These are phyloP conservation scores for Hycleus phaleratus DNA, from an alignment of 1,140 invertebrate species.

Conservation along the genomic window DNA sequence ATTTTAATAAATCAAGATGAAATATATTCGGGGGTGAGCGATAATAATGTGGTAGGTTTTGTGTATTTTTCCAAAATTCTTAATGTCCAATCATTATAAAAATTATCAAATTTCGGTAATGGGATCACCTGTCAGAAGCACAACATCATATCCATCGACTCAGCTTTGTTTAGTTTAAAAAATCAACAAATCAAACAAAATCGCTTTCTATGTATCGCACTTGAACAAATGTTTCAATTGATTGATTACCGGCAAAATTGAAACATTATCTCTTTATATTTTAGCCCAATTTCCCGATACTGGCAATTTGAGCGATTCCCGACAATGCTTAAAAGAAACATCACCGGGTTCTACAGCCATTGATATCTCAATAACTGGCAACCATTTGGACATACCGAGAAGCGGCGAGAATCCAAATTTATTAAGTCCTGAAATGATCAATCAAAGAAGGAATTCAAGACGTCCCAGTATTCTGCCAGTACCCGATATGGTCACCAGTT, in stretches of 20 bases:
- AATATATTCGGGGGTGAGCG: too few relatives aligned
- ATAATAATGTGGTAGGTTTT: too few relatives aligned
- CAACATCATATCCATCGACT: not conserved
- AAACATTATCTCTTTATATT: not conserved
- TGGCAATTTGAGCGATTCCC: slow-evolving; percentile 48
- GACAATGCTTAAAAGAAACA: slow-evolving; percentile 54
- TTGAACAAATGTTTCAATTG: not conserved
- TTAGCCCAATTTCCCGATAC: slow-evolving; percentile 34
- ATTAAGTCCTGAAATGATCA: slow-evolving; percentile 69
- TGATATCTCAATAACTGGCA: slow-evolving; percentile 54
- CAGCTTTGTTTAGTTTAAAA: not conserved
- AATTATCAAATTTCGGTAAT: too few relatives aligned
- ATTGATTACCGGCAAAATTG: not conserved
- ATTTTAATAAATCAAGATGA: too few relatives aligned
- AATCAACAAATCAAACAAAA: not conserved
- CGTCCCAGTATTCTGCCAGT: slow-evolving; percentile 80
- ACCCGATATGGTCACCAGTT: slow-evolving; percentile 78
- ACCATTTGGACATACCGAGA: slow-evolving; percentile 69
- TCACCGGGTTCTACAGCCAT: slow-evolving; percentile 53
- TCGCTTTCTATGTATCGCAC: slow-evolving; percentile 20
- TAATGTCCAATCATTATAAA: too few relatives aligned
- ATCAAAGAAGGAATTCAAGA: slow-evolving; percentile 70
- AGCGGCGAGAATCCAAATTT: slow-evolving; percentile 69
- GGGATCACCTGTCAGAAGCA: not conserved
- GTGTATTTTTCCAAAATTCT: too few relatives aligned